These are phyloP conservation scores for Xylocopa sonorina DNA, from an alignment of 1,140 invertebrate genomes.

Conservation along the genomic window DNA sequence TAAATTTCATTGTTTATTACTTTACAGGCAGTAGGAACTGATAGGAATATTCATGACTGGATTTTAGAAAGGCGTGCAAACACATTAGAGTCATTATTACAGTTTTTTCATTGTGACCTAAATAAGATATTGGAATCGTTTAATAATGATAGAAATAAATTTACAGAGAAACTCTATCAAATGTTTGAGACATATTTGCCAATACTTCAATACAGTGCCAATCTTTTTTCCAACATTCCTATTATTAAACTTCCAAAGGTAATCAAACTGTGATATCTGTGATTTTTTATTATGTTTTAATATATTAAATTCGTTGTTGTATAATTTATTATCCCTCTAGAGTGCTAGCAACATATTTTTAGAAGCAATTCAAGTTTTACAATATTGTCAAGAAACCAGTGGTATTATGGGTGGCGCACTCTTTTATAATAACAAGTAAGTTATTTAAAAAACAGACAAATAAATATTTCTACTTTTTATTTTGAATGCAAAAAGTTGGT, in stretches of 20 bases:
- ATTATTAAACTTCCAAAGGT: slow-evolving; percentile 91
- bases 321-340: slow-evolving; percentile 77
- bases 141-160: slow-evolving; percentile 84
- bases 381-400: slow-evolving; percentile 88
- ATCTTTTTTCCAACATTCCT: slow-evolving; percentile 90
- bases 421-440: slow-evolving; percentile 92
- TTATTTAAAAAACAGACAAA: slow-evolving; percentile 16
- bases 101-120: slow-evolving; percentile 91
- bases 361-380: slow-evolving; percentile 90
- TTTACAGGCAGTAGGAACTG: slow-evolving; percentile 90
- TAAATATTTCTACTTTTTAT: slow-evolving; percentile 22
- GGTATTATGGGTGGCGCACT: slow-evolving; percentile 90
- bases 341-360: slow-evolving; percentile 91
- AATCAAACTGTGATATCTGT: slow-evolving; percentile 53
- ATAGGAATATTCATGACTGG: slow-evolving; percentile 91
- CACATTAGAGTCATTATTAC: slow-evolving; percentile 87
- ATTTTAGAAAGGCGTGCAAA: slow-evolving; percentile 88
- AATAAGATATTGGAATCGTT: slow-evolving; percentile 85
- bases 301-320: slow-evolving; percentile 19
- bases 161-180: slow-evolving; percentile 90
- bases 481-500: neutral
- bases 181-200: slow-evolving; percentile 93
- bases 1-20: slow-evolving; percentile 47
- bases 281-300: slow-evolving; percentile 15
- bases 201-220: slow-evolving; percentile 88